phyloP scores from a whole-genome alignment of 1,140 invertebrate genomes.

The Steinernema feltiae region DNA sequence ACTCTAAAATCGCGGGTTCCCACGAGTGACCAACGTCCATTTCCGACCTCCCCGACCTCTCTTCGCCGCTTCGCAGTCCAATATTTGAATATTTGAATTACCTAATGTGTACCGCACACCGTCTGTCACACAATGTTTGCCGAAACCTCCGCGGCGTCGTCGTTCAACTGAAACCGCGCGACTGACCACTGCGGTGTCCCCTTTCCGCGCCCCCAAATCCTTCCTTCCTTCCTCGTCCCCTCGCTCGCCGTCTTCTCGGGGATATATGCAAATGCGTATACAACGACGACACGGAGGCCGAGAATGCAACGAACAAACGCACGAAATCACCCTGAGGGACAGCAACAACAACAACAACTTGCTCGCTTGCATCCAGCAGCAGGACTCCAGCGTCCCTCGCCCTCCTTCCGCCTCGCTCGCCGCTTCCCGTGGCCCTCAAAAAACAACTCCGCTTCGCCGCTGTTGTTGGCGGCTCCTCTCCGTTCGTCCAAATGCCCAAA shows the following conservation, averaged over 20 bases:
- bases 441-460: not conserved
- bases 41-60: not conserved
- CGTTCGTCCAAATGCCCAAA: slow-evolving; percentile 4
- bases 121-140: slow-evolving; percentile 13
- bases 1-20: not conserved
- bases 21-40: not conserved
- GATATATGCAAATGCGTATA: slow-evolving; percentile 8
- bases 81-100: slow-evolving; percentile 11
- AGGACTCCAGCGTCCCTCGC: not conserved
- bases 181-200: not conserved
- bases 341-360: slow-evolving; percentile 13
- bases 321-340: slow-evolving; percentile 5
- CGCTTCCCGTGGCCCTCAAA: not conserved
- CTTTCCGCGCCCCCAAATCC: not conserved
- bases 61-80: not conserved
- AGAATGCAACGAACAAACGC: not conserved
- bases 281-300: not conserved
- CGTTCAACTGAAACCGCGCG: slow-evolving; percentile 6
- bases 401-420: not conserved
- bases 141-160: not conserved
- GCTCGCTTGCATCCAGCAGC: not conserved
- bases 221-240: not conserved
- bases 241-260: not conserved
- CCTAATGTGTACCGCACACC: slow-evolving; percentile 14
- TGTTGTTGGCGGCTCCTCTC: not conserved